Conservation (phyloP, 2,888 invertebrate species). For the Apamea anceps region DNA sequence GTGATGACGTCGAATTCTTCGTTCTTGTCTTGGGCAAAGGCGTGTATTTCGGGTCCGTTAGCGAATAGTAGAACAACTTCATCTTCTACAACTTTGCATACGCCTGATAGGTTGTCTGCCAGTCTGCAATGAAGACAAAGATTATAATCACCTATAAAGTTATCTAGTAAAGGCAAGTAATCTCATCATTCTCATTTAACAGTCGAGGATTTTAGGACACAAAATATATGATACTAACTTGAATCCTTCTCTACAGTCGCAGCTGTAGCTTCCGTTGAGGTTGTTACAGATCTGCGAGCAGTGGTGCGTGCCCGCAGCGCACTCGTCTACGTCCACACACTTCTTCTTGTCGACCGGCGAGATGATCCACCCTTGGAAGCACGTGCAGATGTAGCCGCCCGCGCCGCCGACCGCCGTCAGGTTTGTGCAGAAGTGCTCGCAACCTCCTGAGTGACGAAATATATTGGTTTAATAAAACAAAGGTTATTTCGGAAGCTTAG, state of each 20-base stretch:
- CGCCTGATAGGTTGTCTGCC: conserved; percentile 94
- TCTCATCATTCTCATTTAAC: background rate
- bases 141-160: background rate
- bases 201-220: background rate
- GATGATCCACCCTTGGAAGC: conserved; percentile 96
- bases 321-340: conserved; percentile 97
- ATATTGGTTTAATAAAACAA: background rate
- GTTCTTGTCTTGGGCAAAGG: conserved; percentile 91
- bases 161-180: background rate
- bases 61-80: conserved; percentile 93
- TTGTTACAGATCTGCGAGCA: conserved; percentile 99
- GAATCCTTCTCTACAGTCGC: conserved; percentile 96
- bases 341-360: conserved; percentile 94
- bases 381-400: conserved; percentile 96
- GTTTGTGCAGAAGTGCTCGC: conserved; percentile 97
- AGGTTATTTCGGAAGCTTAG: background rate
- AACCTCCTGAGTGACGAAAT: conserved; percentile 92
- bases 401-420: conserved; percentile 87
- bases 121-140: conserved; percentile 80
- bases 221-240: conserved; percentile 73
- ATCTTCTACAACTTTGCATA: conserved; percentile 93
- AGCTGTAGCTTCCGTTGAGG: conserved; percentile 97
- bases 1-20: conserved; percentile 94
- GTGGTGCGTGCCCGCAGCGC: conserved; percentile 94
- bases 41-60: conserved; percentile 96